A percentile compares a stretch with the other conserved stretches of the same genome.
Conservation (phyloP, 2,888 invertebrate species). For the Archaeoteleia sp. region DNA sequence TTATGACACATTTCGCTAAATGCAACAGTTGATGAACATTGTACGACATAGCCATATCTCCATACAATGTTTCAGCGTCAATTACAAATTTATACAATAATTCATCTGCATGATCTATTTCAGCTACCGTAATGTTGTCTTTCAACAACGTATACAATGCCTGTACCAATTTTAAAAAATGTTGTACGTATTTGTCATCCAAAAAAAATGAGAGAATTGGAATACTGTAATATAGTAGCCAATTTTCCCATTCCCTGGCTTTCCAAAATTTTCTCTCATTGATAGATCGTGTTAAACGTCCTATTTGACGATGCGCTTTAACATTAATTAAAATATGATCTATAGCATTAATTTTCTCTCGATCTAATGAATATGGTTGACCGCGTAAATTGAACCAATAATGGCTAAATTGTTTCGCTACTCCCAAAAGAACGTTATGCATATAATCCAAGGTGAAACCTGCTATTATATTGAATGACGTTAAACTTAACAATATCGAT, state of each 20-base stretch:
- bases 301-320: no score
- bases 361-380: no score
- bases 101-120: conserved; percentile 38
- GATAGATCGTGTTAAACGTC: conserved; percentile 28
- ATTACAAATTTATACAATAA: conserved; percentile 53
- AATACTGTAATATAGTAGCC: conserved; percentile 53
- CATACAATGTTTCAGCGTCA: conserved; percentile 39
- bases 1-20: conserved; percentile 44
- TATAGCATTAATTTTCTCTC: no score
- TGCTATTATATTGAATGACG: conserved; percentile 2
- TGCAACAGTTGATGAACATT: conserved; percentile 57
- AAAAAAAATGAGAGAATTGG: conserved; percentile 48
- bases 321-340: no score
- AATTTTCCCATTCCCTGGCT: conserved; percentile 53
- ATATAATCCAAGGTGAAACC: conserved; percentile 51
- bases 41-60: conserved; percentile 46
- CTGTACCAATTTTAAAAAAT: conserved; percentile 54
- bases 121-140: conserved; percentile 26
- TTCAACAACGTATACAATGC: conserved; percentile 45
- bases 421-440: conserved; percentile 44
- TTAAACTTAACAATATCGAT: no score
- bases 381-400: no score
- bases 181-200: conserved; percentile 48
- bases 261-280: conserved; percentile 41
- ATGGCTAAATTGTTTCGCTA: no score